These are phyloP conservation scores for Calliphora vicina DNA, from an alignment of 1,140 invertebrate species.

Conservation along the genomic window DNA sequence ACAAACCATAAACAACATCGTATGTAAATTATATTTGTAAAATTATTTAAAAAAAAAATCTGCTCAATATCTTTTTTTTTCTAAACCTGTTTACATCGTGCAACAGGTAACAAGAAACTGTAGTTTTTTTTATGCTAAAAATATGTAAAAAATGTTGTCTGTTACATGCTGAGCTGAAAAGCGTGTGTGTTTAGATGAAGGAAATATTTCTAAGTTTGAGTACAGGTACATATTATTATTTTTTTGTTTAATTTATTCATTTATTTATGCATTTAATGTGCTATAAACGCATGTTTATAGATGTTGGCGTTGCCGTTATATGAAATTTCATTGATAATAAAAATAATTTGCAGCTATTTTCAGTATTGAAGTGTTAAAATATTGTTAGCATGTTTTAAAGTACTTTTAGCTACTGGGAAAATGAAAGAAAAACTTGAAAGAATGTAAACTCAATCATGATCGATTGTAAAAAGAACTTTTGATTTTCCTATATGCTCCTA, in stretches of 20 bases:
- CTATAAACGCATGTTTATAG: neutral
- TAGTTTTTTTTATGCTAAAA: neutral
- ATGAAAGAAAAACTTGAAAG: too few species aligned
- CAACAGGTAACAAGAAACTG: neutral
- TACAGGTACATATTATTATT: neutral
- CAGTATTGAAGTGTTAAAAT: neutral
- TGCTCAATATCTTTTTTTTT: neutral
- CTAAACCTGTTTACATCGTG: neutral
- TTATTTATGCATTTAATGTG: neutral
- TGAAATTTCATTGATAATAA: neutral
- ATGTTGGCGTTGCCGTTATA: slow-evolving; percentile 31
- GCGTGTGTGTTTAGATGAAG: neutral
- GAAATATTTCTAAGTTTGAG: neutral
- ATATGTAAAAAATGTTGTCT: neutral
- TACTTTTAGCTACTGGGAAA: neutral
- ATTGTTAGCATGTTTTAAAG: neutral
- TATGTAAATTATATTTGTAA: neutral
- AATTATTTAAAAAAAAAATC: neutral
- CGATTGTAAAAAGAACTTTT: too few species aligned
- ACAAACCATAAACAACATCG: neutral
- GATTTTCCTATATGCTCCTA: too few species aligned
- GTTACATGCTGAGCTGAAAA: neutral
- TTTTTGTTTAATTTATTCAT: neutral
- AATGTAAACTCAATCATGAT: too few species aligned
- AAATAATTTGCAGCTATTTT: neutral